Base-by-base conservation (phyloP, 2,113 vertebrate genomes). In the Psittacus erithacus region DNA sequence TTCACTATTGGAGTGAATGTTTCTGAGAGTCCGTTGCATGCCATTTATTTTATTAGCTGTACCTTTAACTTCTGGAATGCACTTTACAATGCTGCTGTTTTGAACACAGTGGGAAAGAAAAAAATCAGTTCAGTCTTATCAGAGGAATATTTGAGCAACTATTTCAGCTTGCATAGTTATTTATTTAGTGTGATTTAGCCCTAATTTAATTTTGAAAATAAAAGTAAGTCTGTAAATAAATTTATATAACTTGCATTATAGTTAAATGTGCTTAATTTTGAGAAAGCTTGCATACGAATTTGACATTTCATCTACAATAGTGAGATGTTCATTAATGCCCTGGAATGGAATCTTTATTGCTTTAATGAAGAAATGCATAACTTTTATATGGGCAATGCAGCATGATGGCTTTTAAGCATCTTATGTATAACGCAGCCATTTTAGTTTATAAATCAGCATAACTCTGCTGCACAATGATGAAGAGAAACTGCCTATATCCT, bases 11-110 rank as follows among this genome's bases (percentile, higher is more conserved):
- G 33, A 86, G 23, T 63, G 38, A 7, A 13, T 64, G 10, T 9
- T 86, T 91, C 67, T 75, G n/a, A 71, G 46, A 78, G 17, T 53
- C 46, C 6, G 0, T 39, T 75, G 11, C 11, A 33, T 67, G 17
- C 13, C 6, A 15, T 74, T 88, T 73, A 28, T 86, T 95, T 75
- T 80, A 79, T 82, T 82, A 76, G 27, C 57, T 68, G 16, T 79
- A 60, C 31, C 75, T 91, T 95, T 89, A 87, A 47, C 57, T 93
- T 94, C 59, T 77, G 85, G 78, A 92, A 93, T 87, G 70, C 17
- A 35, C 23, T 76, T 39, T 86, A 49, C 39, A 79, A 19, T 55
- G 47, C 47, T 74, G 43, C 62, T 92, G 18, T 92, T 89, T 49
- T 83, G 62, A 90, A 60, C 35, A 18, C 44, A 50, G 23, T 22